These are phyloP conservation scores for Ectemnius cavifrons DNA, from an alignment of 2,888 invertebrate genomes.

Conservation along the genomic window DNA sequence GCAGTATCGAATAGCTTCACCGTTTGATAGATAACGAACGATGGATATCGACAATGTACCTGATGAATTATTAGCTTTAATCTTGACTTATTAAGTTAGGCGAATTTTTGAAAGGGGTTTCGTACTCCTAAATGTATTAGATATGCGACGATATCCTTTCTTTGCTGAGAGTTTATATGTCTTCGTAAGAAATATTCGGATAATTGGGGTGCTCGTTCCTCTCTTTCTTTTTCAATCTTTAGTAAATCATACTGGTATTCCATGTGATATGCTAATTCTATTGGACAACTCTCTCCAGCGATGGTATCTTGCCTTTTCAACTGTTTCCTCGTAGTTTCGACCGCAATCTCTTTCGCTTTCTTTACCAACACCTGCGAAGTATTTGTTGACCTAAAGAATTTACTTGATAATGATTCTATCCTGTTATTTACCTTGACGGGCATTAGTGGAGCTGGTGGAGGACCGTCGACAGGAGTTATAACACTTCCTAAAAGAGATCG, in stretches of 20 bases:
- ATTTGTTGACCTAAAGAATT: background rate
- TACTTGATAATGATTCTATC: background rate
- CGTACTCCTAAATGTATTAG: slow-evolving; percentile 58
- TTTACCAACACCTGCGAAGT: background rate
- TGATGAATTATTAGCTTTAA: slow-evolving; percentile 11
- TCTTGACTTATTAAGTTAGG: background rate
- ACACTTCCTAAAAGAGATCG: background rate
- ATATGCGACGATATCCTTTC: slow-evolving; percentile 59
- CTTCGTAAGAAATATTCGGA: slow-evolving; percentile 48
- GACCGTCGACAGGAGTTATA: background rate
- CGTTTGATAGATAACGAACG: slow-evolving; percentile 63
- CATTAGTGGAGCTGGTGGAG: background rate
- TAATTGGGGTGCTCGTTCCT: slow-evolving; percentile 31
- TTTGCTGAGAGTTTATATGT: slow-evolving; percentile 56
- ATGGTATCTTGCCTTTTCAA: background rate
- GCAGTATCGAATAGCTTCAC: slow-evolving; percentile 65
- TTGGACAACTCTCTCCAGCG: background rate
- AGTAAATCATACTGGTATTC: slow-evolving; percentile 53
- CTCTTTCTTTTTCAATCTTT: slow-evolving; percentile 49
- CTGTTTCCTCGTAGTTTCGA: background rate
- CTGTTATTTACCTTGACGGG: background rate
- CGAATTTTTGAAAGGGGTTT: background rate
- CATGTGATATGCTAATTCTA: slow-evolving; percentile 27
- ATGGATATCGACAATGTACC: slow-evolving; percentile 62
- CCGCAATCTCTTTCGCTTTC: background rate